Evolutionary conservation across 2,797 vertebrate genomes (phyloP), one percentile per base, ranked within the genome.

Genomic region (Lepilemur ruficaudatus): DNA sequence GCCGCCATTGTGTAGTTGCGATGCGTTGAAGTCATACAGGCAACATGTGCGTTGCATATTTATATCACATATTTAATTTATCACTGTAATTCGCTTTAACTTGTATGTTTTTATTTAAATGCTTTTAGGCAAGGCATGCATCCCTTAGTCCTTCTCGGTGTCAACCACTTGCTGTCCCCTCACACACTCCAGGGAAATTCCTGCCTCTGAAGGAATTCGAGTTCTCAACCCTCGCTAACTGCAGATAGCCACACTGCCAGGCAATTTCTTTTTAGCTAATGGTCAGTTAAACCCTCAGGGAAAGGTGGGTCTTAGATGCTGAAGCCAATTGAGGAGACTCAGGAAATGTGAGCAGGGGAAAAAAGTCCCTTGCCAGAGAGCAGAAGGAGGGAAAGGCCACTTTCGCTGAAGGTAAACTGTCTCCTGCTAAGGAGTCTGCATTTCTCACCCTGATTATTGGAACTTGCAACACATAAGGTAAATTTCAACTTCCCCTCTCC

Each of bases 401-500:
- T 73, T 72, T 25, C 7, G 10, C 30, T 2, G 59, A 80, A 79
- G 52, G 43, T n/a, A n/a, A 52, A 79, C 18, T 4, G 0, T 55
- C 52, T 76, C 14, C 38, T n/a, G n/a, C 10, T 5, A 23, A 81
- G 57, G 52, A 41, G 30, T 79, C 81, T 75, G 25, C 12, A 28
- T 48, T 84, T 35, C 12, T 86, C 25, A 50, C 93, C 38, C 79
- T 63, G 18, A 63, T 85, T 87, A 76, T 35, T 35, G 55, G n/a
- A 94, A 94, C 61, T 52, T 91, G 23, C 30, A 72, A 2, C 0
- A 0, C 0, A 0, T 23, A n/a, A 97, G 48, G 61, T 84, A 79
- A 86, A 97, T 92, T 57, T 70, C 79, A 15, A 22, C 61, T 28
- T 83, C 69, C 43, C 4, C 30, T 15, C 14, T 75, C 43, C 11